Evolutionary conservation across 2,888 invertebrate species (phyloP).

Genomic region (Noctua janthe): DNA sequence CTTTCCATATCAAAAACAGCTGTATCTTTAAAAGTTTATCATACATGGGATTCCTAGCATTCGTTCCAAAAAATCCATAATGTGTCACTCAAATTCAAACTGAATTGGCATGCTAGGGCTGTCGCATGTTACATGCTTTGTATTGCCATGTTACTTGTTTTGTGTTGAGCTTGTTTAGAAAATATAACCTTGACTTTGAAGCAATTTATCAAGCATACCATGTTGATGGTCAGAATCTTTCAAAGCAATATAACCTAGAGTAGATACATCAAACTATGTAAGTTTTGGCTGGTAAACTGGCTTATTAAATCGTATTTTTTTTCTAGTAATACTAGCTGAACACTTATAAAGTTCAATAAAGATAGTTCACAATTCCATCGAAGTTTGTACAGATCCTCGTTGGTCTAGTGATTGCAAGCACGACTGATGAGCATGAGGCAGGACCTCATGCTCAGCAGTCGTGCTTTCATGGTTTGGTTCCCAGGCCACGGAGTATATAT

Average conservation of each 20-base stretch:
- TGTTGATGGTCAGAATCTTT: background rate
- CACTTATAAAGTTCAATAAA: background rate
- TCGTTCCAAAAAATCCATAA: constrained; percentile 28
- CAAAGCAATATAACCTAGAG: background rate
- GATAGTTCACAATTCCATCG: background rate
- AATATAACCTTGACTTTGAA: constrained; percentile 42
- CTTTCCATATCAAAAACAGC: no score
- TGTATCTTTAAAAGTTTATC: no score
- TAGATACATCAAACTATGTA: background rate
- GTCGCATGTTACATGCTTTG: constrained; percentile 6
- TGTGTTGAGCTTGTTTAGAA: constrained; percentile 14
- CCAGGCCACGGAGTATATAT: background rate
- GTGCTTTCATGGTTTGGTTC: no score
- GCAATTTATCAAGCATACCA: constrained; percentile 20
- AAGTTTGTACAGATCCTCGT: background rate
- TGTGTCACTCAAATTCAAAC: constrained; percentile 34
- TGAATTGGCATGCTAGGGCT: constrained; percentile 36
- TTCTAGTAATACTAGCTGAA: background rate
- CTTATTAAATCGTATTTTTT: background rate
- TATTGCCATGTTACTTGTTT: background rate
- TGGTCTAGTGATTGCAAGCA: background rate
- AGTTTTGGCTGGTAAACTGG: background rate
- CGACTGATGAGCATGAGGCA: background rate
- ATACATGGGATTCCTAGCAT: background rate
- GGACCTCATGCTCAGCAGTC: no score